Evolutionary conservation across 2,797 vertebrate species (phyloP).

Genomic region (Bradypodion ventrale): DNA sequence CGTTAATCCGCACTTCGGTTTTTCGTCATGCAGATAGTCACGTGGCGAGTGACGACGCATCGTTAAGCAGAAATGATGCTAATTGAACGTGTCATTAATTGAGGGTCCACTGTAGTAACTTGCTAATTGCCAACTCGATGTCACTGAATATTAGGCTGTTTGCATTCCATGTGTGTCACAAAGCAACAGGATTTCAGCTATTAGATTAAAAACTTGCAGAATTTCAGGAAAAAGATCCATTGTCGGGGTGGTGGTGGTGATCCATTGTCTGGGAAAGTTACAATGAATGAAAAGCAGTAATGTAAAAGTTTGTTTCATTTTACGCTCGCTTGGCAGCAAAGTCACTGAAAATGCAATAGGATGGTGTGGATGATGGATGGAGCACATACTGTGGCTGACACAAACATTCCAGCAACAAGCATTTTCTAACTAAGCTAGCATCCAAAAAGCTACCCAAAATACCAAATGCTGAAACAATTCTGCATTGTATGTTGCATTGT

Average conservation of each 20-base stretch:
- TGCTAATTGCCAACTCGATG: too few relatives aligned
- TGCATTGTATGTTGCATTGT: too few relatives aligned
- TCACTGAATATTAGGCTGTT: too few relatives aligned
- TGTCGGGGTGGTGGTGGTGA: too few relatives aligned
- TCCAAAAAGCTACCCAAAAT: neutral
- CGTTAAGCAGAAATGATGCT: too few relatives aligned
- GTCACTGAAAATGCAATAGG: neutral
- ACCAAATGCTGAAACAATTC: neutral
- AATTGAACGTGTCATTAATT: too few relatives aligned
- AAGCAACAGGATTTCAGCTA: neutral
- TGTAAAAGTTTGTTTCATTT: neutral
- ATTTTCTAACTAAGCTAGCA: neutral
- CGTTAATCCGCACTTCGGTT: too few relatives aligned
- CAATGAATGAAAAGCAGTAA: neutral
- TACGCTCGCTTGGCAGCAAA: neutral
- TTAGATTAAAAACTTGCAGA: neutral
- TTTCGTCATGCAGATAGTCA: too few relatives aligned
- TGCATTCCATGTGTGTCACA: too few relatives aligned
- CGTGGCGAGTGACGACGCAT: too few relatives aligned
- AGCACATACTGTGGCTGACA: neutral
- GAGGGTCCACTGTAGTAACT: too few relatives aligned
- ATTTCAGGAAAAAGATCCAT: too few relatives aligned
- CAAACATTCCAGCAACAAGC: neutral
- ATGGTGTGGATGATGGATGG: neutral
- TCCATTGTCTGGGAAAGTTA: neutral